phyloP scores from a whole-genome alignment of 2,113 vertebrate species.

The Balaeniceps rex region DNA sequence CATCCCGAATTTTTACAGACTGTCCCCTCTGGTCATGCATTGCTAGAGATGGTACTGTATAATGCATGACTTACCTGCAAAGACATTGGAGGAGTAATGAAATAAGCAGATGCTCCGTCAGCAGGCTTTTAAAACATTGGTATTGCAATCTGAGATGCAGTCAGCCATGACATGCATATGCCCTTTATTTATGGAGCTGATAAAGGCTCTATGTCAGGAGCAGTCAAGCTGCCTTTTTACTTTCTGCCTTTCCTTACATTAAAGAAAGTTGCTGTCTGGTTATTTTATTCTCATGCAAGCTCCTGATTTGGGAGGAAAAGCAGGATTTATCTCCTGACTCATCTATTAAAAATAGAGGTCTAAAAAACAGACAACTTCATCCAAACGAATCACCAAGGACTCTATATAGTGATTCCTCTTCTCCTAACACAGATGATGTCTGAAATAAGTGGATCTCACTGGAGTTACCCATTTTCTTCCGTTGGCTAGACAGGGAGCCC shows the following conservation, averaged over 20 bases:
- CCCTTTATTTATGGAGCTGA: conserved; percentile 50
- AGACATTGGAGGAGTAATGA: conserved; percentile 18
- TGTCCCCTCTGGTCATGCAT: neutral
- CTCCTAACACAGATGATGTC: neutral
- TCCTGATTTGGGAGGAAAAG: neutral
- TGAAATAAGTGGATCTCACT: neutral
- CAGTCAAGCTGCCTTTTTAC: neutral
- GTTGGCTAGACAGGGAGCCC: neutral
- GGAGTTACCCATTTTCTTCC: neutral
- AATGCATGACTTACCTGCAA: conserved; percentile 29
- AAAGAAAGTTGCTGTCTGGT: neutral
- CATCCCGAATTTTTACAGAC: neutral
- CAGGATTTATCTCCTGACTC: neutral
- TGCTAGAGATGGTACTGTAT: neutral
- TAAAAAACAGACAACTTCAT: neutral
- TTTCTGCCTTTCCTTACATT: neutral
- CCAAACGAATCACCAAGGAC: neutral
- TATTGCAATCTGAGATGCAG: conserved; percentile 49
- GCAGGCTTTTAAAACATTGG: conserved; percentile 53
- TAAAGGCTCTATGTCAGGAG: neutral
- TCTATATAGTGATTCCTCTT: neutral
- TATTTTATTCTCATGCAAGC: neutral
- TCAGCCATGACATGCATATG: conserved; percentile 16
- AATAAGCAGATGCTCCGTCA: conserved; percentile 60
- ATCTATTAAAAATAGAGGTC: neutral